Base-by-base conservation (phyloP, 30 jellyfish, hydroid and myxozoan genomes). In the Hydra vulgaris region DNA sequence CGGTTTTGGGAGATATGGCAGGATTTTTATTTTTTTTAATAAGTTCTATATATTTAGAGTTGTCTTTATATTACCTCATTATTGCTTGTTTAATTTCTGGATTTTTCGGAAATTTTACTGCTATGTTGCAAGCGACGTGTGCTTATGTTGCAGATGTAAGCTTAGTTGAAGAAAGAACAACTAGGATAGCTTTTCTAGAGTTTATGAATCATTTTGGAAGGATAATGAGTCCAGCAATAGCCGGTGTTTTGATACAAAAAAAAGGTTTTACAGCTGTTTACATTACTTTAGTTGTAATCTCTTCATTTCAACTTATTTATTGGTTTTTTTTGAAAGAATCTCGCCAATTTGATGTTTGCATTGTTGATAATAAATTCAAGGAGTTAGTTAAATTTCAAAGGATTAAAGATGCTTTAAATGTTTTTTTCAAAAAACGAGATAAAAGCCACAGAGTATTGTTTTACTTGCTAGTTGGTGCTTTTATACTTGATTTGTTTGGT, bases 131-230 rank as follows among this genome's bases (percentile, higher is more conserved):
- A 82, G 89, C 95, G 15, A 88, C 85, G 4, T 92, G 80, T 84
- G 70, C 98, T 17, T 92, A 92, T 70, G 89, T 88, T 56, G 84
- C 98, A 15, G 98, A 92, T 76, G 73, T 87, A n/a, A 79, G 96
- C 22, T 27, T 56, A 15, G 88, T 70, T 69, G 69, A 52, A 25
- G 78, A 71, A 56, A 76, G 98, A 55, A 92, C 98, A 8, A 81
- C 55, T 12, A 96, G 98, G 23, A 74, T 84, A 20, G 81, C 87
- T 19, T 22, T 92, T 12, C 73, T 92, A 54, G 98, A 92, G 71
- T 74, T 95, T 23, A 87, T 87, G 96, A 71, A 74, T 21, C 84
- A 82, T 74, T 26, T 92, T 23, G 96, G 96, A 23, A 89, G 95
- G 3, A 54, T 81, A 22, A 18, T 79, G 23, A 89, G 96, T 7